Base-by-base conservation (phyloP, 2,888 invertebrate genomes). In the Dorcus parallelipipedus region DNA sequence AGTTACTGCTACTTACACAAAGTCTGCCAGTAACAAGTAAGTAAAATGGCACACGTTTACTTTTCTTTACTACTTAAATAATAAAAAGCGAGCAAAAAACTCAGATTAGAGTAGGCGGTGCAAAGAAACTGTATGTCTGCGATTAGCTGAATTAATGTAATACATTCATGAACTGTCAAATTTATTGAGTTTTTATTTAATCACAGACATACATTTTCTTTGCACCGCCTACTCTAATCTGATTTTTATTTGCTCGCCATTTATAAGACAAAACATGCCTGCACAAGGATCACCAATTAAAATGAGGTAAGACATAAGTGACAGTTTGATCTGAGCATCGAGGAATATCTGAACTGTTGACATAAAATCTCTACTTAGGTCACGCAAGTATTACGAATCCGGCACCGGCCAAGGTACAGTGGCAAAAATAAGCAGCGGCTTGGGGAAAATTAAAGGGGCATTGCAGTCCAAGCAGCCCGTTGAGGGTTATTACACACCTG, bases 381-480 rank as follows among this genome's bases (percentile, higher is more conserved):
- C 63, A n/a, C 70, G 69, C 60, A 73, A 69, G 64, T 70, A 65
- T 58, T 71, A 70, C 50, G 77, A 76, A 33, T 49, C 68, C 10
- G 48, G 45, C 8, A 10, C 23, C n/a, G 60, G 58, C 55, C 72
- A 72, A 58, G 73, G 77, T 52, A 75, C 79, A 6, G 78, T 82
- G 3, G 78, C 82, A 4, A 78, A 78, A 69, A 72, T 84, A 45
- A 81, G 83, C 54, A 86, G 81, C 62, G 78, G 86, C 47, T 79
- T 88, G 8, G 84, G 83, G 64, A 84, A 83, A 71, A 73, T 89
- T 9, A 86, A 84, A 73, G 86, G 85, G 8, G 87, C 85, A 0
- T 76, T 88, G 3, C 82, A 80, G 64, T 68, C 83, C 0, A 82
- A 80, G 61, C 76, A 78, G 61, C 75, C 81, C 3, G 74, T 82